Evolutionary conservation across 2,113 vertebrate species (phyloP), one percentile per base, ranked within the genome.

Genomic region (Hemicordylus capensis): DNA sequence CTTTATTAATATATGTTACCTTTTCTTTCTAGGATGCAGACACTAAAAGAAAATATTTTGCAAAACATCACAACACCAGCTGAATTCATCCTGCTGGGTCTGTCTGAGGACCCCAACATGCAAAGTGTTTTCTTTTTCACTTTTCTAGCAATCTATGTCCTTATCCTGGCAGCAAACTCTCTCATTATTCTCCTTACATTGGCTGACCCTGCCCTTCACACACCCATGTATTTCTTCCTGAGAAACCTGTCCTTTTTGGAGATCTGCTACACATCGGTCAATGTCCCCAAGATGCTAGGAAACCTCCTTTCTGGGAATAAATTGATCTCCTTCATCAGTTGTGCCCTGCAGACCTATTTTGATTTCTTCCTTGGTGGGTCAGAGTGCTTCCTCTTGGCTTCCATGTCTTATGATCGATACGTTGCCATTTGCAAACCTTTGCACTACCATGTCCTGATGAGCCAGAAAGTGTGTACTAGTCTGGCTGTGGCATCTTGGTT

Each of bases 171-270:
- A 83, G 93, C 87, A 8, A 93, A 93, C 1, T 74, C 77, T 61
- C 89, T 94, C n/a, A 91, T 94, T 80, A 86, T 92, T 59, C 85
- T 93, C 81, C 87, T 67, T 15, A 2, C 89, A 20, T 6, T 87
- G 56, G 22, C 31, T 61, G 88, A 94, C 4, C 61, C 75, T 19
- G 31, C 1, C 37, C 93, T 94, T 34, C 88, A 86, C 11, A 93
- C 77, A 5, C 93, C 93, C n/a, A 94, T 94, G 92, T 94, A 92
- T 81, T 90, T 91, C 15, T 94, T 94, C 56, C 92, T 94, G 1
- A 86, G 94, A 15, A 93, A 94, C 67, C 90, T 95, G 39, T 90
- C 94, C 34, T 89, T 90, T 80, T 67, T 95, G 91, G 94, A 94
- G 64, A 90, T 95, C 37, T 93, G 93, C 37, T 94, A 93, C 44